phyloP scores from a whole-genome alignment of 2,888 invertebrate genomes.

The Abrostola tripartita region DNA sequence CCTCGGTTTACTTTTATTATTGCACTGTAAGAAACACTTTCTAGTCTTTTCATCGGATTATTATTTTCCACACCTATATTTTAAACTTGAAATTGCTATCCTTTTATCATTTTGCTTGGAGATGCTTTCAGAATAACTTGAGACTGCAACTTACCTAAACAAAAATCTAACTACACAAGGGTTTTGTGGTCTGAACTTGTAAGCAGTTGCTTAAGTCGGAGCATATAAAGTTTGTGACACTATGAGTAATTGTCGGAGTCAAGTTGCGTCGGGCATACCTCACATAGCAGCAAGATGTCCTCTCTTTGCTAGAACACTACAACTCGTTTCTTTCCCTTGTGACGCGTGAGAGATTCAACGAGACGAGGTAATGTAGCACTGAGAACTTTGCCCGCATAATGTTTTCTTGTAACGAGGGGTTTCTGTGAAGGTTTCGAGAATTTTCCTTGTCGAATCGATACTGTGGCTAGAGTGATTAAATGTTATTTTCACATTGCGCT shows the following conservation, averaged over 20 bases:
- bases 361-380: constrained; percentile 31
- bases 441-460: constrained; percentile 4
- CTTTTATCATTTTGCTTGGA: background rate
- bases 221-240: constrained; percentile 31
- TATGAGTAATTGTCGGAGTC: constrained; percentile 30
- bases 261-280: constrained; percentile 32
- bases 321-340: constrained; percentile 37
- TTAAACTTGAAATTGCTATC: background rate
- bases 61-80: background rate
- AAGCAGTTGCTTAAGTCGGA: constrained; percentile 18
- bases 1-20: background rate
- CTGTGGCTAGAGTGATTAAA: background rate
- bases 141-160: background rate
- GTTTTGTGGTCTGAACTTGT: constrained; percentile 12
- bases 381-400: constrained; percentile 21
- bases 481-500: background rate
- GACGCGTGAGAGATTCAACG: constrained; percentile 32
- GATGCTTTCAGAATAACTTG: no score
- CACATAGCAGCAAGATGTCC: constrained; percentile 36
- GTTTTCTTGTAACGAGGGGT: constrained; percentile 5
- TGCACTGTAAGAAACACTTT: constrained; percentile 2
- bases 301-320: constrained; percentile 33
- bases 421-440: constrained; percentile 2
- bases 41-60: background rate
- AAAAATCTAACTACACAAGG: background rate